Conservation (phyloP, 2,797 vertebrate species). For the Acridotheres tristis region DNA sequence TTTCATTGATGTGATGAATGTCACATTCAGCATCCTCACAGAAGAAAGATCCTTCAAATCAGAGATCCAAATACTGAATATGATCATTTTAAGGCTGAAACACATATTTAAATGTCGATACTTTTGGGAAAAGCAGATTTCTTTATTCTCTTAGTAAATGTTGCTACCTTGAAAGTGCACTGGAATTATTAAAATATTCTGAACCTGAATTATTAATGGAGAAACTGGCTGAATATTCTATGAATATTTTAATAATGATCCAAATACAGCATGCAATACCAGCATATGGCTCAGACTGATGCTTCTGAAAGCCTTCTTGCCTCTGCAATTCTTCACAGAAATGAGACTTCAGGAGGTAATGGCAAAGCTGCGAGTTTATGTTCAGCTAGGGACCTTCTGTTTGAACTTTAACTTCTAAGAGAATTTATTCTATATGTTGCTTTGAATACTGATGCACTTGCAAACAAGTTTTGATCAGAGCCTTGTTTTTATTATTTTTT, state of each 20-base stretch:
- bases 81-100: not conserved
- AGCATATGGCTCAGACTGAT: not conserved
- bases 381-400: constrained; percentile 21
- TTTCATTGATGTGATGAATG: not conserved
- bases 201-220: constrained; percentile 47
- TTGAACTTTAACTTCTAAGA: constrained; percentile 48
- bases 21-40: not conserved
- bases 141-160: not conserved
- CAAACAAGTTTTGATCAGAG: not conserved
- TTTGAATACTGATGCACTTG: not conserved
- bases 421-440: not conserved
- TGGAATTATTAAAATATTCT: constrained; percentile 37
- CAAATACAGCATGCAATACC: not conserved
- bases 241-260: constrained; percentile 56
- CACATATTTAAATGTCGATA: not conserved
- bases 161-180: constrained; percentile 21
- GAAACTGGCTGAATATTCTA: constrained; percentile 37
- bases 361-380: constrained; percentile 5
- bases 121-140: not conserved
- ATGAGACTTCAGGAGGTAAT: constrained; percentile 25
- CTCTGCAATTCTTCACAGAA: constrained; percentile 9
- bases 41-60: not conserved
- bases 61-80: not conserved
- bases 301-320: constrained; percentile 6
- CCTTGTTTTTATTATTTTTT: not conserved